phyloP scores from a whole-genome alignment of 2,797 vertebrate species.

The Nannoperca australis region DNA sequence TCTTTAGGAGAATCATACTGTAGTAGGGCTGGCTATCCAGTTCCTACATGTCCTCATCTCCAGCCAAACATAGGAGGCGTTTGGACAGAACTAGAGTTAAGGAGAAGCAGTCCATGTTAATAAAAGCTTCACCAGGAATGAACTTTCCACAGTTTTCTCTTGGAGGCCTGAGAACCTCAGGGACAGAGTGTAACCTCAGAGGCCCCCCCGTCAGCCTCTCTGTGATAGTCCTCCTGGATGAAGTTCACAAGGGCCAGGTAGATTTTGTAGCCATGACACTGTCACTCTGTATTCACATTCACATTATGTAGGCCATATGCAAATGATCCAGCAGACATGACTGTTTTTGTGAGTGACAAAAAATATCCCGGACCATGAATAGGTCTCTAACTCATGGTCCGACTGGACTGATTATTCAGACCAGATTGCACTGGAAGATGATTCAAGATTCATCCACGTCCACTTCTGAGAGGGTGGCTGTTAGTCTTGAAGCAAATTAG shows the following conservation, averaged over 20 bases:
- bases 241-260: conserved; percentile 88
- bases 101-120: conserved; percentile 88
- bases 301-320: conserved; percentile 75
- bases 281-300: conserved; percentile 84
- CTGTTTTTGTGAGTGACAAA: conserved; percentile 84
- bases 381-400: conserved; percentile 84
- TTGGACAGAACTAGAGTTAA: conserved; percentile 86
- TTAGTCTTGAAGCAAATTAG: conserved; percentile 87
- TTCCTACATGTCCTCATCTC: conserved; percentile 85
- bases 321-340: conserved; percentile 88
- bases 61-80: conserved; percentile 84
- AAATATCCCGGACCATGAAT: no score
- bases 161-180: conserved; percentile 85
- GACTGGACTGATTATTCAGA: conserved; percentile 88
- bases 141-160: conserved; percentile 89
- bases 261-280: conserved; percentile 85
- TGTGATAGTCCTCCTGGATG: conserved; percentile 86
- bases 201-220: conserved; percentile 88
- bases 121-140: conserved; percentile 88
- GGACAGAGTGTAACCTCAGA: conserved; percentile 85
- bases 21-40: conserved; percentile 79
- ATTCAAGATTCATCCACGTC: conserved; percentile 91
- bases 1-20: conserved; percentile 82
- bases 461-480: conserved; percentile 88
- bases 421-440: conserved; percentile 85